Base-by-base conservation (phyloP, 1,140 invertebrate species). In the Cotesia vestalis region DNA sequence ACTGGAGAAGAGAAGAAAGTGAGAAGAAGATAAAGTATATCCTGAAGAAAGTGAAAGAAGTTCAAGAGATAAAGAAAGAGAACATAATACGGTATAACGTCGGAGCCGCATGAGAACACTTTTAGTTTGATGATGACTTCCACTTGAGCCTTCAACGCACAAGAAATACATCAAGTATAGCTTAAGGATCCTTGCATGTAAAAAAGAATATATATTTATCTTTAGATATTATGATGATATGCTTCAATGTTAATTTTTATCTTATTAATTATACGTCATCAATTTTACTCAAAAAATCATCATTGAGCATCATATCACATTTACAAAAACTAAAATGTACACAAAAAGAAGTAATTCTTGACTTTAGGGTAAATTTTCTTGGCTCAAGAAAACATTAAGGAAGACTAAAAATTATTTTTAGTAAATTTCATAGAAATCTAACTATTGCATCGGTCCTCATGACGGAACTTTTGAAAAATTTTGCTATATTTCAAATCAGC, bases 111-210 rank as follows among this genome's bases (percentile, higher is more conserved):
- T 77, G 80, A 84, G 80, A 79, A 84, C 79, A 77, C 73, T 75
- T 76, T 80, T 77, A 77, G 76, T 80, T 67, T 51, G 78, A 82
- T 83, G 79, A 83, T 81, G 78, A 83, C 78, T 81, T 12, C 74
- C 78, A 84, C 83, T 86, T 79, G 77, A 86, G 75, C 76, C 77
- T 77, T 51, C 38, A 64, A 64, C 38, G 62, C 40, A 64, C 17
- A 62, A 62, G 60, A 62, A 62, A 62, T 36, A 27, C 60, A 62
- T 62, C 60, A 62, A 36, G 60, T 36, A 12, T 36, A 62, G 12
- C 34, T 62, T 62, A 14, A 36, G 12, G 27, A 35, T 46, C 40
- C 5, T 46, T 46, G 9, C n/a, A 17, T 51, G 17, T n/a, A 38
- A 40, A 64, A 51, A 64, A 36, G 20, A 64, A 64, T 64, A 46